phyloP scores from a whole-genome alignment of 2,113 vertebrate genomes.

The Scopus umbretta region DNA sequence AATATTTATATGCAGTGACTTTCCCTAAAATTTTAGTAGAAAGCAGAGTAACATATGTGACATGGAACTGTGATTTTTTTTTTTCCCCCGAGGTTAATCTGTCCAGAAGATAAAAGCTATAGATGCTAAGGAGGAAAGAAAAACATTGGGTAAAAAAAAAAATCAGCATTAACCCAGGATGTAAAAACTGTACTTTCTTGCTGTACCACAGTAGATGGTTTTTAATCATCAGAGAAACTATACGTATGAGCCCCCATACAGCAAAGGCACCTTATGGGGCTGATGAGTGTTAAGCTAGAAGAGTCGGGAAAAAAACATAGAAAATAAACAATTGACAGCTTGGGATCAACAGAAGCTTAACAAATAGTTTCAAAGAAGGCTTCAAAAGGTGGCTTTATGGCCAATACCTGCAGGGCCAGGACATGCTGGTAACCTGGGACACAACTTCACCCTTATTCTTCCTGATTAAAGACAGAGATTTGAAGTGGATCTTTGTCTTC shows the following conservation, averaged over 20 bases:
- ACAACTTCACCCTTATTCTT: not conserved
- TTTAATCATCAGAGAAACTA: not conserved
- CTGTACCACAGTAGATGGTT: not conserved
- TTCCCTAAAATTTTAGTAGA: not conserved
- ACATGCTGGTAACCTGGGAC: not conserved
- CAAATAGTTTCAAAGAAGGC: not conserved
- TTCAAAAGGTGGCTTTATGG: not conserved
- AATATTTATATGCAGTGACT: not conserved
- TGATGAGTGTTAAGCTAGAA: not conserved
- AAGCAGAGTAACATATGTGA: not conserved
- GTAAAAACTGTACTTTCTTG: not conserved
- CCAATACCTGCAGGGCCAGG: not conserved
- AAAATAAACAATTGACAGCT: not conserved
- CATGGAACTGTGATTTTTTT: not conserved
- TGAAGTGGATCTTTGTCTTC: not conserved
- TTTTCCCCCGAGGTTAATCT: not conserved
- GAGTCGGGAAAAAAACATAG: rapidly evolving
- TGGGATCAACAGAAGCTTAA: not conserved
- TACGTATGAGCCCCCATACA: not conserved
- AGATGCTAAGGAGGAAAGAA: not conserved
- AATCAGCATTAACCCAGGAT: not conserved
- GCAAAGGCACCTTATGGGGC: not conserved
- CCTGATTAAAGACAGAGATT: not conserved
- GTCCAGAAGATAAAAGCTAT: not conserved
- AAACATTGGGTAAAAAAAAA: not conserved